Conservation (phyloP, 2,888 invertebrate genomes). For the Eupithecia subumbrata region DNA sequence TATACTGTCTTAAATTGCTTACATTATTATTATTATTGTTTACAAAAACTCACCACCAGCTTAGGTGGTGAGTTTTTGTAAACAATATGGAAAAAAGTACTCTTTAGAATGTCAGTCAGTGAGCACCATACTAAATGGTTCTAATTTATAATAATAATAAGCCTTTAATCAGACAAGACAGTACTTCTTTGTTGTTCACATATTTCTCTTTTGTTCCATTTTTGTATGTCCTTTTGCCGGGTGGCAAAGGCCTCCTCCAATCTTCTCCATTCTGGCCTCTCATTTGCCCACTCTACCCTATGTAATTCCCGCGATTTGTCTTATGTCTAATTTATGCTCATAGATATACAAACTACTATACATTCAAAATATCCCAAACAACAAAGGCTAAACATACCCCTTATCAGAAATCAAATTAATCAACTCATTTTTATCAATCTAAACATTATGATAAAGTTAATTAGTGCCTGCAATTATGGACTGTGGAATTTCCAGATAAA, state of each 20-base stretch:
- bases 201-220: too few species aligned
- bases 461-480: neutral
- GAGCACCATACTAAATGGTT: neutral
- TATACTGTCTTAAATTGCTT: too few species aligned
- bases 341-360: neutral
- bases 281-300: too few species aligned
- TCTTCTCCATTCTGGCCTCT: too few species aligned
- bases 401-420: neutral
- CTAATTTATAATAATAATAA: too few species aligned
- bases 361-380: neutral
- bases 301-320: too few species aligned
- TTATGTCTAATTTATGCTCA: neutral
- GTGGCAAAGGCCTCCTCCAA: too few species aligned
- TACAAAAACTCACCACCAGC: too few species aligned
- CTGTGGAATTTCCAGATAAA: neutral
- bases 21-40: too few species aligned
- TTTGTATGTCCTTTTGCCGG: too few species aligned
- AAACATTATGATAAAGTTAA: slow-evolving; percentile 6
- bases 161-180: too few species aligned
- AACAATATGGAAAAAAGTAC: neutral
- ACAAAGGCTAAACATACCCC: neutral
- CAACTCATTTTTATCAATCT: neutral
- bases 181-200: too few species aligned
- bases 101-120: neutral
- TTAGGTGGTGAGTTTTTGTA: neutral